Evolutionary conservation across 1,140 invertebrate species (phyloP).

Genomic region (Tachypleus tridentatus): DNA sequence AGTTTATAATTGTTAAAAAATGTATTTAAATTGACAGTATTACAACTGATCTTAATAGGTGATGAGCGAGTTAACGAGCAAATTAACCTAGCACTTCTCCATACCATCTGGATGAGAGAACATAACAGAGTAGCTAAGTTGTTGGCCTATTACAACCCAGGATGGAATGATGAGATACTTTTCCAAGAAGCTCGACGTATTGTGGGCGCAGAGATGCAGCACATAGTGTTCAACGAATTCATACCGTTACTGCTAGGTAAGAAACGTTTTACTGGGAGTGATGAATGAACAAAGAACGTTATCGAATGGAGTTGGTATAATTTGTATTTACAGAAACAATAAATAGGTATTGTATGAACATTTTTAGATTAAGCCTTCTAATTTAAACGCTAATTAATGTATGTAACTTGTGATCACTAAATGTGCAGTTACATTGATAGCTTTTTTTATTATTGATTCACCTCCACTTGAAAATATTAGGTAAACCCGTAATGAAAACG

Average conservation of each 20-base stretch:
- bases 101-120: slow-evolving; percentile 41
- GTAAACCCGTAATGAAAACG: slow-evolving; percentile 24
- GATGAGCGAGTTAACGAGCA: slow-evolving; percentile 45
- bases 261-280: slow-evolving; percentile 18
- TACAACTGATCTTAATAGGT: slow-evolving; percentile 26
- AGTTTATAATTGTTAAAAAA: too few relatives aligned
- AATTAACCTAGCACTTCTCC: slow-evolving; percentile 40
- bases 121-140: slow-evolving; percentile 28
- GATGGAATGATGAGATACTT: slow-evolving; percentile 39
- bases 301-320: too few relatives aligned
- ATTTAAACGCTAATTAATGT: too few relatives aligned
- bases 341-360: too few relatives aligned
- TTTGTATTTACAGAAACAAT: too few relatives aligned
- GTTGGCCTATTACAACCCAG: slow-evolving; percentile 32
- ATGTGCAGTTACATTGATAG: too few relatives aligned
- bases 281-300: too few relatives aligned
- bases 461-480: slow-evolving; percentile 1
- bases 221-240: slow-evolving; percentile 76
- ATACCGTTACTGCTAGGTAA: slow-evolving; percentile 47
- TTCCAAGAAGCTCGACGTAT: slow-evolving; percentile 44
- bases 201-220: slow-evolving; percentile 55
- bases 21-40: too few relatives aligned
- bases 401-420: too few relatives aligned
- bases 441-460: too few relatives aligned
- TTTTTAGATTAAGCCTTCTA: too few relatives aligned